phyloP scores from a whole-genome alignment of 2,888 invertebrate species.

The Crocallis elinguaria region DNA sequence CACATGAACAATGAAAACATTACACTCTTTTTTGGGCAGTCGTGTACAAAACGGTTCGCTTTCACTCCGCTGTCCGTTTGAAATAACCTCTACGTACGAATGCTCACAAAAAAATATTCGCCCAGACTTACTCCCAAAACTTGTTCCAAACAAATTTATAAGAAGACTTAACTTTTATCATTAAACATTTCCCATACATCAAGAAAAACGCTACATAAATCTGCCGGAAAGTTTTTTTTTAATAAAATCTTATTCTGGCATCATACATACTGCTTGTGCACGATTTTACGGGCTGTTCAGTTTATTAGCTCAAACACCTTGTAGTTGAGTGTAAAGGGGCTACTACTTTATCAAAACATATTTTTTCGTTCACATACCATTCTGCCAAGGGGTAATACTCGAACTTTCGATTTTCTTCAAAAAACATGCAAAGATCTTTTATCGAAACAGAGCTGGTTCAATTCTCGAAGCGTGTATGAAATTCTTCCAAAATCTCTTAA shows the following conservation, averaged over 20 bases:
- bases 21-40: too few relatives aligned
- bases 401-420: too few relatives aligned
- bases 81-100: background rate
- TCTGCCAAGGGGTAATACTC: too few relatives aligned
- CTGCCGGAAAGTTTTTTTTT: conserved; percentile 37
- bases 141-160: conserved; percentile 19
- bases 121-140: conserved; percentile 11
- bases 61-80: too few relatives aligned
- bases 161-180: conserved; percentile 38
- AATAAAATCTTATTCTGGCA: conserved; percentile 36
- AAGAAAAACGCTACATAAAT: conserved; percentile 37
- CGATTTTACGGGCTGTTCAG: conserved; percentile 24
- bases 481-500: too few relatives aligned
- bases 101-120: conserved; percentile 8
- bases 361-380: background rate
- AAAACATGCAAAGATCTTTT: too few relatives aligned
- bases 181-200: conserved; percentile 41
- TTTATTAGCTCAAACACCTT: conserved; percentile 33
- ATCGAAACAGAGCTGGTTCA: too few relatives aligned
- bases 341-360: background rate
- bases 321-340: conserved; percentile 12
- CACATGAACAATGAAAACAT: too few relatives aligned
- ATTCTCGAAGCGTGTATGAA: too few relatives aligned
- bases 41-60: too few relatives aligned
- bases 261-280: conserved; percentile 10